Evolutionary conservation across 2,797 vertebrate species (phyloP).

Genomic region (Enoplosus armatus): DNA sequence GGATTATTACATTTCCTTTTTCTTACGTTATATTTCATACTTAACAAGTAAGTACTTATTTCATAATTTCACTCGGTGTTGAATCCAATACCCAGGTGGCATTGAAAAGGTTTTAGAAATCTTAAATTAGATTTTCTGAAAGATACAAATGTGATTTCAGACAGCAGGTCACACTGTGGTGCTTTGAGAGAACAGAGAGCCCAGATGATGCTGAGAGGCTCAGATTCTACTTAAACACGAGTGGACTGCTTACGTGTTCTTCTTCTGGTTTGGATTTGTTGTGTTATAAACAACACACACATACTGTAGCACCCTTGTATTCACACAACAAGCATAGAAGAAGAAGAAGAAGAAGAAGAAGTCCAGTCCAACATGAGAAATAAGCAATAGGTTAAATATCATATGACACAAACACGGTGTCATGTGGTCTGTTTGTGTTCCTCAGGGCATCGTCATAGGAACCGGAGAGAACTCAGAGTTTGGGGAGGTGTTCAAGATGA

Average conservation of each 20-base stretch:
- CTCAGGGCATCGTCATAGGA: conserved; percentile 97
- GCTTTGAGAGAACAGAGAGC: neutral
- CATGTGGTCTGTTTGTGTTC: neutral
- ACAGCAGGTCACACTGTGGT: neutral
- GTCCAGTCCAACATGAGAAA: neutral
- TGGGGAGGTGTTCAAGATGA: conserved; percentile 97
- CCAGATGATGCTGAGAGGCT: neutral
- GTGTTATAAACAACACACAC: neutral
- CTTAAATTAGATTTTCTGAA: neutral
- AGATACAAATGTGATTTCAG: neutral
- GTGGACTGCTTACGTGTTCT: neutral
- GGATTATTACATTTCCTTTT: too few species aligned
- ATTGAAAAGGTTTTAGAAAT: neutral
- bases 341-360: neutral
- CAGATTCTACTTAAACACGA: too few species aligned
- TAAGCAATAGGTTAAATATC: neutral
- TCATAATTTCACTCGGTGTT: too few species aligned
- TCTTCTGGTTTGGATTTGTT: neutral
- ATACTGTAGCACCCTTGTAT: neutral
- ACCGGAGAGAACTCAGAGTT: conserved; percentile 98
- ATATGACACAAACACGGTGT: neutral
- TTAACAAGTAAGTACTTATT: too few species aligned
- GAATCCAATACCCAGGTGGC: too few species aligned
- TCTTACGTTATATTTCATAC: too few species aligned
- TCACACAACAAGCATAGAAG: neutral